Evolutionary conservation across 2,888 invertebrate genomes (phyloP).

Genomic region (Ochlodes sylvanus): DNA sequence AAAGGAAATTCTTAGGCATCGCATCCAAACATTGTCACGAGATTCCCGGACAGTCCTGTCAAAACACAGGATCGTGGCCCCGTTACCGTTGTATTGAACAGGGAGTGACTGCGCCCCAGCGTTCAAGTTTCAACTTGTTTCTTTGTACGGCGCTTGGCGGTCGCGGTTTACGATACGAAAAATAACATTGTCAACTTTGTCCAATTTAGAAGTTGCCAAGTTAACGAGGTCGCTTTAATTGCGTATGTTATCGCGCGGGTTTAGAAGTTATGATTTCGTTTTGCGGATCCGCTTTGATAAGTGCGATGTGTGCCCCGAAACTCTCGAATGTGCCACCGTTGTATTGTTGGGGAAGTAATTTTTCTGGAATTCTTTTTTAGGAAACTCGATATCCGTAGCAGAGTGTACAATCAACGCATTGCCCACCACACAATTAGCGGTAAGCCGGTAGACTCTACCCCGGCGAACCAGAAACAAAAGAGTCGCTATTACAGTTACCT

Average conservation of each 20-base stretch:
- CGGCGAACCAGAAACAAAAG: too few species aligned
- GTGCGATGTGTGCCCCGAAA: not conserved
- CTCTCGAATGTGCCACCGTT: not conserved
- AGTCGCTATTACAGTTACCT: too few species aligned
- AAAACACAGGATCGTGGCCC: not conserved
- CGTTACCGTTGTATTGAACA: conserved; percentile 42
- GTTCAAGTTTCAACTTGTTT: conserved; percentile 72
- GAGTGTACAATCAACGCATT: too few species aligned
- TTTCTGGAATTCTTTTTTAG: not conserved
- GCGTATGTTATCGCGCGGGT: conserved; percentile 42
- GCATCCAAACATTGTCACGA: not conserved
- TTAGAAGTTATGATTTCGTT: conserved; percentile 32
- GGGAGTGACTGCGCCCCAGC: conserved; percentile 48
- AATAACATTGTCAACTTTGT: conserved; percentile 70
- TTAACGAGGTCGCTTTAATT: conserved; percentile 47
- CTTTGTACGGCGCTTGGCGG: conserved; percentile 68
- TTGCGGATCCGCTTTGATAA: conserved; percentile 7
- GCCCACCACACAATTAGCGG: too few species aligned
- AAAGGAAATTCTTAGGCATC: too few species aligned
- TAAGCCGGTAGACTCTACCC: too few species aligned
- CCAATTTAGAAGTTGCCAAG: conserved; percentile 51
- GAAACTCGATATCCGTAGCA: too few species aligned
- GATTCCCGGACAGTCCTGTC: not conserved
- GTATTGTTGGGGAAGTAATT: not conserved
- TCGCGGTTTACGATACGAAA: conserved; percentile 65